Evolutionary conservation across 2,797 vertebrate species (phyloP).

Genomic region (Enteromius trimaculatus): DNA sequence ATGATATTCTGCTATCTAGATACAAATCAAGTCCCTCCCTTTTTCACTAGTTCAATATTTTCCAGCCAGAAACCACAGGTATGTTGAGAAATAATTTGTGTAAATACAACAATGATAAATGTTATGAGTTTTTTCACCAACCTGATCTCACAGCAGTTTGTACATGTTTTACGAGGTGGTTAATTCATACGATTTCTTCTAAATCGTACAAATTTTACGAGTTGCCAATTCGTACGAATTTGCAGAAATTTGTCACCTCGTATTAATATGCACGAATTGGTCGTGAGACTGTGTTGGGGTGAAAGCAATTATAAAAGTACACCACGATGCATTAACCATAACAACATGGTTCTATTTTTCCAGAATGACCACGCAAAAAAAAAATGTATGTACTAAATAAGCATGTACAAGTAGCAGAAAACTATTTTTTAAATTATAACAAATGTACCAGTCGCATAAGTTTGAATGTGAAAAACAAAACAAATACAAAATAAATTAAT

Average conservation of each 20-base stretch:
- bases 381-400: no score
- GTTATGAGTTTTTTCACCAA: not conserved
- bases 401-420: not conserved
- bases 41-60: not conserved
- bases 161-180: no score
- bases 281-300: no score
- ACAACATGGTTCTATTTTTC: not conserved
- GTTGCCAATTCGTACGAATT: no score
- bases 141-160: no score
- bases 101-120: not conserved
- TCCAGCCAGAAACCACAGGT: not conserved
- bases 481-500: not conserved
- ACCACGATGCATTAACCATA: not conserved
- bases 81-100: not conserved
- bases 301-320: not conserved
- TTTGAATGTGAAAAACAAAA: not conserved
- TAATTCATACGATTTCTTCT: no score
- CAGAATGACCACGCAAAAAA: not conserved
- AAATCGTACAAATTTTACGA: no score
- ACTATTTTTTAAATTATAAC: not conserved
- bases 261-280: no score
- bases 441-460: not conserved
- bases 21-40: not conserved
- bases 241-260: no score
- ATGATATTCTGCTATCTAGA: not conserved